These are phyloP conservation scores for Arrhopalites spinosus DNA, from an alignment of 2,888 invertebrate species.

Conservation along the genomic window DNA sequence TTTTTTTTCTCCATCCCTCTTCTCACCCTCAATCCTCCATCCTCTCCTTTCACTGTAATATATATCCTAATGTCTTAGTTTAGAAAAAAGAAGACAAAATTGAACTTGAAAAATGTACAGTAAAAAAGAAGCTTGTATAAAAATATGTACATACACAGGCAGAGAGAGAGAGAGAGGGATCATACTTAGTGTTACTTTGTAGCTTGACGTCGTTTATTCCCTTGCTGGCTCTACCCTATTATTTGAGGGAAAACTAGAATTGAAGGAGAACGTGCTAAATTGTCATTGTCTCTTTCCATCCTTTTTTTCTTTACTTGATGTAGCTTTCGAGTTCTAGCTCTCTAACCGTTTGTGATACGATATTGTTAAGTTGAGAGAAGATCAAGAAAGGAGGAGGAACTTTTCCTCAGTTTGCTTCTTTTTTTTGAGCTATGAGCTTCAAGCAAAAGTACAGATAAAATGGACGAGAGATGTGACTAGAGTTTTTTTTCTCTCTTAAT, in stretches of 20 bases:
- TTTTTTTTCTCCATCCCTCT: not conserved
- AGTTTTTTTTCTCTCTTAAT: constrained; percentile 3
- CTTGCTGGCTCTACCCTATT: constrained; percentile 12
- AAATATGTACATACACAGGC: not conserved
- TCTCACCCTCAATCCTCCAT: not conserved
- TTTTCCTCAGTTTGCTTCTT: not conserved
- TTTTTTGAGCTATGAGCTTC: not conserved
- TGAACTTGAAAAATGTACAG: not conserved
- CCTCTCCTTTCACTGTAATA: constrained; percentile 5
- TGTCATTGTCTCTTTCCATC: constrained; percentile 41
- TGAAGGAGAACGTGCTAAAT: constrained; percentile 50
- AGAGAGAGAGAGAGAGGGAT: constrained; percentile 2
- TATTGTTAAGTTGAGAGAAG: constrained; percentile 12
- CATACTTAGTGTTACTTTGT: not conserved
- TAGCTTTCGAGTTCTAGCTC: not conserved
- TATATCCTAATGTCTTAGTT: not conserved
- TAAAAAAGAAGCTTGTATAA: no score
- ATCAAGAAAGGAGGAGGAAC: not conserved
- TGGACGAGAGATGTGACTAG: not conserved
- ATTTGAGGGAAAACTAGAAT: constrained; percentile 26
- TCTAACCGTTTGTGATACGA: not conserved
- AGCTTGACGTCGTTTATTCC: not conserved
- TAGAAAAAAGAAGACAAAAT: not conserved
- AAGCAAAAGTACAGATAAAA: not conserved
- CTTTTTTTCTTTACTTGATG: no score